Conservation (phyloP, 2,113 vertebrate genomes). For the Meles meles region DNA sequence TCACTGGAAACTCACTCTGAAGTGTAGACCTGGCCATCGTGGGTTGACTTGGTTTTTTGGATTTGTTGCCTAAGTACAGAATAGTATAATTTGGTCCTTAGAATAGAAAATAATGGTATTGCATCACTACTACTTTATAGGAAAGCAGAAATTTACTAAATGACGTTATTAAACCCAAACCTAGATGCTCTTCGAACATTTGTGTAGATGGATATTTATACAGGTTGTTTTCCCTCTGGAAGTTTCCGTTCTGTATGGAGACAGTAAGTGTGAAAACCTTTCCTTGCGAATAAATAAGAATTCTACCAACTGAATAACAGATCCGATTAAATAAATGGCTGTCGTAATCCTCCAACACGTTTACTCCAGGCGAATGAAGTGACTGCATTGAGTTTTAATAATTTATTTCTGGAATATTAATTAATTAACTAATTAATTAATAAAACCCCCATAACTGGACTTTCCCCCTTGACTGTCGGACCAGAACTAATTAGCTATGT, state of each 20-base stretch:
- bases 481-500: neutral
- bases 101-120: neutral
- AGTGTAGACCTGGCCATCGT: accelerated
- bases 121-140: neutral
- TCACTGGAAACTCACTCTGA: accelerated
- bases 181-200: neutral
- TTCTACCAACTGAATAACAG: neutral
- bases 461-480: neutral
- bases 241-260: neutral
- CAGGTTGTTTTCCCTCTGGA: neutral
- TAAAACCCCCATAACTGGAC: neutral
- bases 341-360: neutral
- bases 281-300: neutral
- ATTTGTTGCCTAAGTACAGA: neutral
- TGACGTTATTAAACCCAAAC: neutral
- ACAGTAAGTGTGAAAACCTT: neutral
- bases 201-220: neutral
- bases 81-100: neutral
- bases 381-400: neutral
- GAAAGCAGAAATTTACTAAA: neutral
- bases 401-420: neutral
- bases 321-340: neutral
- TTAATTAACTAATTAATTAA: no score
- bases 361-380: neutral
- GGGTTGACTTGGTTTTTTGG: neutral